Evolutionary conservation across 2,113 vertebrate species (phyloP), one percentile per base, ranked within the genome.

Genomic region (Puntigrus tetrazona): DNA sequence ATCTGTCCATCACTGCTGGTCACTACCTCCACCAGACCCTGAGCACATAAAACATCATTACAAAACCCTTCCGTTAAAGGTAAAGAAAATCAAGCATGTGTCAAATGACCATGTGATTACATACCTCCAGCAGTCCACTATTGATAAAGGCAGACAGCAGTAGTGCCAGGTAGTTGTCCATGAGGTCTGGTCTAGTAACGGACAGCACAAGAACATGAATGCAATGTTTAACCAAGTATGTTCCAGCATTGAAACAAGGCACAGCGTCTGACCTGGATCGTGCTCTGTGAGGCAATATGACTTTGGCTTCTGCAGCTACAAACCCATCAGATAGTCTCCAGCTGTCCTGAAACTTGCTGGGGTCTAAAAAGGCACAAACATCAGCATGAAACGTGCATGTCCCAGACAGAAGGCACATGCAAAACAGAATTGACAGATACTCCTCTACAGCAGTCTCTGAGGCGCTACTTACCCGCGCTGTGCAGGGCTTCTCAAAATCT

Each of bases 291-390:
- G 97, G 97, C 82, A 99, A 94, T 88, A 99, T 91, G 70, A 97
- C 95, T 95, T 98, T 98, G 91, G 97, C 97, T 88, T 99, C 97
- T 84, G 97, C 96, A 91, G 97, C 97, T 90, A 99, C 94, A 93
- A 99, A 99, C 63, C 97, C 97, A 91, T 99, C 97, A 31, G 96
- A 96, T 55, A 99, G 96, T 85, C 97, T 97, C 97, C 97, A 99
- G 83, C 94, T 95, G 89, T 99, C 97, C 89, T 98, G 97, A 92
- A 97, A 97, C 79, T 97, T 94, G 84, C 96, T 94, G 29, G 97
- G 96, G 92, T 98, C 97, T 99, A 25, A 27, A n/a, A 69, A 2
- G 7, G 7, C n/a, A 74, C 72, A 47, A 27, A 61, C 50, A 45
- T 45, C 16, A 4, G 43, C n/a, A 59, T 22, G 36, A 29, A 29